phyloP scores from a whole-genome alignment of 2,113 vertebrate genomes.

The Octodon degus region DNA sequence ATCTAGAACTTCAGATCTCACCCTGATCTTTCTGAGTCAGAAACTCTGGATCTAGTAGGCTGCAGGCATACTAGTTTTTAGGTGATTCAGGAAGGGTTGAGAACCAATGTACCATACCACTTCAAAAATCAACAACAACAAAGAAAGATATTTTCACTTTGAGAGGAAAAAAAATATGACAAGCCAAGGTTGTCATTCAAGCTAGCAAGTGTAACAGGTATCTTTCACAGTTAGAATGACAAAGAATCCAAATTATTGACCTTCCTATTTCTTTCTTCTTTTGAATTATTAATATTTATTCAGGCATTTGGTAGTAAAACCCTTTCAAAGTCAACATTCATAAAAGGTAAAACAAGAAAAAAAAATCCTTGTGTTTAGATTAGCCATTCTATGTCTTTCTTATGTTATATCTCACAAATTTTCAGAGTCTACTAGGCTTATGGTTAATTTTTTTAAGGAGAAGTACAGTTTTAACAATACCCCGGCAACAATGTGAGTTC shows the following conservation, averaged over 20 bases:
- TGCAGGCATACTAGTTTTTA: neutral
- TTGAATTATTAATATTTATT: slow-evolving; percentile 54
- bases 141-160: slow-evolving; percentile 3
- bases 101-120: neutral
- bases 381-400: neutral
- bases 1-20: neutral
- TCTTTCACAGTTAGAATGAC: slow-evolving; percentile 8
- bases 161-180: neutral
- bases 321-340: slow-evolving; percentile 34
- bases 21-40: neutral
- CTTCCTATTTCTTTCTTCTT: slow-evolving; percentile 6
- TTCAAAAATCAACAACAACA: slow-evolving; percentile 27
- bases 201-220: neutral
- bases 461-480: neutral
- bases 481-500: neutral
- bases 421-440: neutral
- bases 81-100: neutral
- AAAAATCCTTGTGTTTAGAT: slow-evolving; percentile 29
- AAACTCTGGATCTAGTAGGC: neutral
- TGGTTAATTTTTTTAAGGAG: neutral
- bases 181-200: slow-evolving; percentile 30
- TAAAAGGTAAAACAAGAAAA: neutral
- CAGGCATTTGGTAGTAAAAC: neutral
- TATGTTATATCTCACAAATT: neutral
- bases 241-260: slow-evolving; percentile 33